Evolutionary conservation across 2,797 vertebrate species (phyloP), one percentile per base, ranked within the genome.

Genomic region (Epinephelus awoara): DNA sequence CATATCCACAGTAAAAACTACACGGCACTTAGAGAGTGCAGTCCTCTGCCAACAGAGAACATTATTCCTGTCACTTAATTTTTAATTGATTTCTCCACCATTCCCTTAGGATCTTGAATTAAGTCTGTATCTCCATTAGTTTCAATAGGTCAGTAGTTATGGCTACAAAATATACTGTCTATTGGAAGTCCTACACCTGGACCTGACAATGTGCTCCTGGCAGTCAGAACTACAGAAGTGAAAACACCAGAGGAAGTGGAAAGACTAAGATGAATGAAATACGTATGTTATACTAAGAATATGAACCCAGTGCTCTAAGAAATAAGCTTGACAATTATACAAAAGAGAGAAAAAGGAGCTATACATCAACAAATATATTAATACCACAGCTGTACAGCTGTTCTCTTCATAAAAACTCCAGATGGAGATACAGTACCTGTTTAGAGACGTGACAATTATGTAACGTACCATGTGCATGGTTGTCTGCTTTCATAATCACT

Each of bases 381-480:
- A 56, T 44, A 67, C 56, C 63, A 63, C 78, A 79, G 55, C 76
- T 69, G 62, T 69, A 47, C 72, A 86, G 75, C n/a, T 84, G 85
- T 87, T 88, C 67, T 61, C 65, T 64, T 79, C 49, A 80, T 77
- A 59, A 54, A 59, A 74, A 67, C 65, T 80, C 71, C 87, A 92
- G 74, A 89, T 84, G 85, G 67, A 81, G 56, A 68, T 52, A 61
- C 21, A 77, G 59, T 77, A 82, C 74, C 77, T 85, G 81, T 65
- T 81, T 82, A 49, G 21, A 71, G 55, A 63, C 72, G 51, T 55
- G 75, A 76, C 67, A 77, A 55, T 81, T 75, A 72, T 56, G 50
- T 42, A 67, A 75, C 5, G 0, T 77, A n/a, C 40, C 62, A 70
- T 21, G 56, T 63, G 46, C 44, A 65, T 44, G 38, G 67, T 6